Evolutionary conservation across 2,888 invertebrate species (phyloP), one percentile per base, ranked within the genome.

Genomic region (Cerastis rubricosa): DNA sequence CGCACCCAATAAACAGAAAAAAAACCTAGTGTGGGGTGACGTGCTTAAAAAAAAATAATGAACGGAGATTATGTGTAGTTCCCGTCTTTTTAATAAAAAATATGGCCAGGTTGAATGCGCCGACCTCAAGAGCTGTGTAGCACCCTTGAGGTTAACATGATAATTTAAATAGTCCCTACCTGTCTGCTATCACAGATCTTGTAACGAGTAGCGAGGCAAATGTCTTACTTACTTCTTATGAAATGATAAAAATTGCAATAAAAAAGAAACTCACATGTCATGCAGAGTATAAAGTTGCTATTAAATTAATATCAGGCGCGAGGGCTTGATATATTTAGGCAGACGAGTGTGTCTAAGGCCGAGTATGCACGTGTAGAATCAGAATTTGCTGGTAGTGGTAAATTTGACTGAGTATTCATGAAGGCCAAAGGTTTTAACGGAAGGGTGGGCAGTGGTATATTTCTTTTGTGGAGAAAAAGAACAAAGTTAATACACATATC

Each of bases 231-330:
- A 59, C 9, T 74, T 43, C 54, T n/a, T 29, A 29, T 43, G 35
- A 25, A 72, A 45, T 59, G 17, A 71, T 71, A 51, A 51, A 59
- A 57, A 63, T 9, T 45, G 40, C 43, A 49, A 63, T 43, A 61
- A 59, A 64, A 71, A 76, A 83, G n/a, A 40, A 64, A 40, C 22
- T 40, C 57, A 61, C 29, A 65, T 69, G 66, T 74, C 45, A 78
- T 22, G 78, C 69, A 73, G 40, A 73, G 35, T 40, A 63, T 51
- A 69, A 59, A 49, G 71, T 74, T 85, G 70, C 78, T 66, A 64
- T 74, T 61, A 72, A 47, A 81, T 74, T 74, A 59, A 81, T 74
- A 47, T 63, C 69, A 83, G 83, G 83, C 85, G 73, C 29, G 19
- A 17, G 14, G 40, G 54, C 51, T 68, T 63, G 49, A 76, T 73